Evolutionary conservation across 2,797 vertebrate species (phyloP).

Genomic region (Echiichthys vipera): DNA sequence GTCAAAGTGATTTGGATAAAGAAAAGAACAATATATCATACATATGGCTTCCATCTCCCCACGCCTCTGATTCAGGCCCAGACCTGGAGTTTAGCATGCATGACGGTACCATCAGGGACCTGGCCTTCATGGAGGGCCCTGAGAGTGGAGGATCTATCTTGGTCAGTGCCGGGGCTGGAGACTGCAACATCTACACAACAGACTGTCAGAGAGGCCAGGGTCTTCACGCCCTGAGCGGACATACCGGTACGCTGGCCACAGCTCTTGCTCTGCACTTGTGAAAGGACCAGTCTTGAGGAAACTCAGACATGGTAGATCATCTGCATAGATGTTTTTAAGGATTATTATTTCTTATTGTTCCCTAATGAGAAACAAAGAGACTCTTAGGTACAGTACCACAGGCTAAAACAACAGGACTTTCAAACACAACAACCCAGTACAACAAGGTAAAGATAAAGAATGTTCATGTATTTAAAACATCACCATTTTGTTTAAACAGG

Average conservation of each 20-base stretch:
- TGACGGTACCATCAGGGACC: constrained; percentile 96
- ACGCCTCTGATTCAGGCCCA: constrained; percentile 85
- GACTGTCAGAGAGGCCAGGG: constrained; percentile 97
- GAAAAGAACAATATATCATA: neutral
- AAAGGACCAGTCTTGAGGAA: neutral
- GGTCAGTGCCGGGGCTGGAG: constrained; percentile 97
- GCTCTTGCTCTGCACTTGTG: neutral
- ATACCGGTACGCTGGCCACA: constrained; percentile 91
- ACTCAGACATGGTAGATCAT: neutral
- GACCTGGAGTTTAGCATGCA: constrained; percentile 99
- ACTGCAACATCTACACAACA: constrained; percentile 99
- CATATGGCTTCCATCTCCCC: neutral
- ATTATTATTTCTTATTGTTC: neutral
- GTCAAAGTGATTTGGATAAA: neutral
- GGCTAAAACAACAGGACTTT: neutral
- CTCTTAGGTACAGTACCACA: neutral
- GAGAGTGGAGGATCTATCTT: constrained; percentile 96
- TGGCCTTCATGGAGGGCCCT: constrained; percentile 98
- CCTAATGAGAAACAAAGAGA: neutral
- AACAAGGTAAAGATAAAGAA: neutral
- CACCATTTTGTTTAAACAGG: constrained; percentile 78
- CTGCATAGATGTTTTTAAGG: neutral
- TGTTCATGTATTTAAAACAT: neutral
- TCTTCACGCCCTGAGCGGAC: constrained; percentile 96
- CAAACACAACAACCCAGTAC: neutral